Evolutionary conservation across 2,113 vertebrate genomes (phyloP).

Genomic region (Chaenogobius annularis): DNA sequence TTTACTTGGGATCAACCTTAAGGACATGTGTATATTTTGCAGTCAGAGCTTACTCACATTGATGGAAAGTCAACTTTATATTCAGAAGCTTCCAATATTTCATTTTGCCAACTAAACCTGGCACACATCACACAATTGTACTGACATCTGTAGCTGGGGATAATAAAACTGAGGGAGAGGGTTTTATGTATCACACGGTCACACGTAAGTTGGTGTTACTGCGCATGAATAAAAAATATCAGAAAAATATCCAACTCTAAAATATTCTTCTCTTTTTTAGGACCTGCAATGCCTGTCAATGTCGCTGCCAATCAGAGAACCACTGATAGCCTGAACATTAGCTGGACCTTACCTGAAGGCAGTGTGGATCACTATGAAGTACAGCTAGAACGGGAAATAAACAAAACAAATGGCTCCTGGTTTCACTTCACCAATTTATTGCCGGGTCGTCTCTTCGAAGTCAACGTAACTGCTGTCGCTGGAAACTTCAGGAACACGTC

Average conservation of each 20-base stretch:
- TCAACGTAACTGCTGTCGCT: constrained; percentile 52
- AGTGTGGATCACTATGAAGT: constrained; percentile 11
- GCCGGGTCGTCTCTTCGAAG: constrained; percentile 40
- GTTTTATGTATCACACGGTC: not conserved
- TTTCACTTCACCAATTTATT: constrained; percentile 4
- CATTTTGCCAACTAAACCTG: constrained; percentile 30
- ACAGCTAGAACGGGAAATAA: not conserved
- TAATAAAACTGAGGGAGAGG: constrained; percentile 15
- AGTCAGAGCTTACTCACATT: constrained; percentile 12
- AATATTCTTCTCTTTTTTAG: constrained; percentile 24
- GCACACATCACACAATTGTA: constrained; percentile 25
- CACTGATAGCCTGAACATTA: constrained; percentile 29
- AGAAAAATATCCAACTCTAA: no score
- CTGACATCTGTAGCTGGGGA: constrained; percentile 25
- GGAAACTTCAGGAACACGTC: constrained; percentile 13
- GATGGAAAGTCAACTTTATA: not conserved
- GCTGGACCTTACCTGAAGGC: constrained; percentile 44
- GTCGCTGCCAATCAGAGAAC: not conserved
- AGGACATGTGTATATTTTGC: constrained; percentile 22
- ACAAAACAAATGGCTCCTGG: rapidly evolving
- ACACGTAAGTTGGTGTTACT: constrained; percentile 20
- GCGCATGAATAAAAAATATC: not conserved
- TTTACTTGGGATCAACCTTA: constrained; percentile 24
- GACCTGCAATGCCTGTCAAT: constrained; percentile 36
- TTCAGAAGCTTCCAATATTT: not conserved